Evolutionary conservation across 2,888 invertebrate genomes (phyloP).

Genomic region (Tenthredo amoena): DNA sequence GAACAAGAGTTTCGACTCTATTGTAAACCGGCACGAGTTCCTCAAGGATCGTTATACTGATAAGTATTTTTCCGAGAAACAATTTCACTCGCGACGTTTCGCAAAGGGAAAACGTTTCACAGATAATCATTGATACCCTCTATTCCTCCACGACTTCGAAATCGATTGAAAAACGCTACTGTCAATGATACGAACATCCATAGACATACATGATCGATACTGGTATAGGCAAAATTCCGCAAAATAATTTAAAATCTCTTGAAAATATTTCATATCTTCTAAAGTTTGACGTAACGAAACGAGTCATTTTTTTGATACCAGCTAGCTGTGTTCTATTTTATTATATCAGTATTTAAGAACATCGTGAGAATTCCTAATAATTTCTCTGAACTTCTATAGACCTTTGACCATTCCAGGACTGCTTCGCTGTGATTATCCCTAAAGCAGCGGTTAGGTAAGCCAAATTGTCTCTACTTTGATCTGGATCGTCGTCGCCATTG

Average conservation of each 20-base stretch:
- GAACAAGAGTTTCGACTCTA: conserved; percentile 14
- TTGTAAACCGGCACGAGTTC: conserved; percentile 41
- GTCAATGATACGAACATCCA: neutral
- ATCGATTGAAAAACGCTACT: conserved; percentile 2
- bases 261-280: neutral
- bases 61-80: conserved; percentile 38
- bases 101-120: conserved; percentile 25
- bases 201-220: neutral
- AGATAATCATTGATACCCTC: conserved; percentile 18
- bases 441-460: neutral
- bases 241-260: neutral
- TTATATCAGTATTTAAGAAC: neutral
- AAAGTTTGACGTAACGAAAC: neutral
- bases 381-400: neutral
- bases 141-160: neutral
- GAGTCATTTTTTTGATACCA: neutral
- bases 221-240: neutral
- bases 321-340: neutral
- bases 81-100: neutral
- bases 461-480: neutral
- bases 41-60: conserved; percentile 39
- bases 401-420: neutral
- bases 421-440: neutral
- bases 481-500: neutral
- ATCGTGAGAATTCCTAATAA: neutral